Evolutionary conservation across 2,113 vertebrate genomes (phyloP), one percentile per base, ranked within the genome.

Genomic region (Corvus hawaiiensis): DNA sequence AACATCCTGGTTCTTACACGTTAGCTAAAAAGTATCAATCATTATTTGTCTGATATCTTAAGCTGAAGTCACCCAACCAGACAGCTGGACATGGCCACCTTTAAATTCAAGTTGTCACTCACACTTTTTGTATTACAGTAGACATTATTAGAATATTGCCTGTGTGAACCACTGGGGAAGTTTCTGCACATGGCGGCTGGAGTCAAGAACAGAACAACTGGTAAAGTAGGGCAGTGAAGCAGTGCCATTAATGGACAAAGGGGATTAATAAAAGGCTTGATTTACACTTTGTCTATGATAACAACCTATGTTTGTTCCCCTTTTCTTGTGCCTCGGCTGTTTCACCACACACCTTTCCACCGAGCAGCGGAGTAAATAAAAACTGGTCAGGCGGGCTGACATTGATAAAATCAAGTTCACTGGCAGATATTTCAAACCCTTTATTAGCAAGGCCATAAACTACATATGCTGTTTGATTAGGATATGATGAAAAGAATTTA

Each of bases 401-500:
- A 91, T 94, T 94, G 96, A 96, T 94, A 95, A 97, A 84, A 97
- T 96, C 96, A 94, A 81, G 83, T 71, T 93, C 96, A 95, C 93
- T 67, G 93, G 81, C 76, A 96, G 94, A 95, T 82, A 94, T 80
- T 90, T 93, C 87, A 95, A 92, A 92, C 67, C 72, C 69, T 97
- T 98, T 94, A 87, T 96, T 95, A 96, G 87, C 30, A 87, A 55
- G 69, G 59, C 90, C 89, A 77, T 97, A 97, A 97, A 95, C 64
- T 91, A 81, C 94, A 94, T 94, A 95, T 94, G 94, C 78, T 90
- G 92, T 97, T 98, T 97, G 97, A 97, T 98, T 98, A 97, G 96
- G 90, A 97, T 97, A 97, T 91, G 98, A 97, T 98, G 97, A 98
- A 98, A 98, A 95, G 90, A 94, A 97, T 98, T 98, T 97, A 97